Evolutionary conservation across 2,797 vertebrate species (phyloP).

Genomic region (Mormyrops boulengeri): DNA sequence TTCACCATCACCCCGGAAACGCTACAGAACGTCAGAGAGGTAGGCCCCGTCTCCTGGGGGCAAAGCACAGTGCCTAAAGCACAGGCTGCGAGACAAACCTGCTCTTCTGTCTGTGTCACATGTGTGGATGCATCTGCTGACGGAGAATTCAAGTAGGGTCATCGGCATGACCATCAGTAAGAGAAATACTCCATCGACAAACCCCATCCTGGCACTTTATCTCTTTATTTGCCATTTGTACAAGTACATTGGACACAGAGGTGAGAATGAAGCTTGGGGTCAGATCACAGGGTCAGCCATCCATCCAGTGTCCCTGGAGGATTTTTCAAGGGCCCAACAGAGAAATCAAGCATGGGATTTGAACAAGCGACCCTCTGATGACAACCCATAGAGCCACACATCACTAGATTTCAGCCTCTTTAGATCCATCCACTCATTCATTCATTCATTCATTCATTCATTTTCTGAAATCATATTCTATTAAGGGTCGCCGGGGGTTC

Average conservation of each 20-base stretch:
- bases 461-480: neutral
- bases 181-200: neutral
- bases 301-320: neutral
- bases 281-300: neutral
- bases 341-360: neutral
- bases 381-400: neutral
- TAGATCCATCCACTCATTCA: neutral
- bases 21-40: constrained; percentile 84
- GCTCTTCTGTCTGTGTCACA: neutral
- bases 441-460: neutral
- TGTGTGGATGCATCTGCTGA: neutral
- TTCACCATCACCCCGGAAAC: constrained; percentile 92
- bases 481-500: too few relatives aligned
- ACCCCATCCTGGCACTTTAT: neutral
- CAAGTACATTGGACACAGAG: neutral
- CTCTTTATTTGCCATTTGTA: neutral
- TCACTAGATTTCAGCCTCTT: neutral
- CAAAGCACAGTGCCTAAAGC: neutral
- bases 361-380: neutral
- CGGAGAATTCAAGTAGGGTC: neutral
- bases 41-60: constrained; percentile 36
- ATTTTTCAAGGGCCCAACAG: neutral
- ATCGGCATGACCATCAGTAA: neutral
- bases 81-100: neutral
- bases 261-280: neutral